Evolutionary conservation across 2,113 vertebrate genomes (phyloP).

Genomic region (Corythornis cristatus): DNA sequence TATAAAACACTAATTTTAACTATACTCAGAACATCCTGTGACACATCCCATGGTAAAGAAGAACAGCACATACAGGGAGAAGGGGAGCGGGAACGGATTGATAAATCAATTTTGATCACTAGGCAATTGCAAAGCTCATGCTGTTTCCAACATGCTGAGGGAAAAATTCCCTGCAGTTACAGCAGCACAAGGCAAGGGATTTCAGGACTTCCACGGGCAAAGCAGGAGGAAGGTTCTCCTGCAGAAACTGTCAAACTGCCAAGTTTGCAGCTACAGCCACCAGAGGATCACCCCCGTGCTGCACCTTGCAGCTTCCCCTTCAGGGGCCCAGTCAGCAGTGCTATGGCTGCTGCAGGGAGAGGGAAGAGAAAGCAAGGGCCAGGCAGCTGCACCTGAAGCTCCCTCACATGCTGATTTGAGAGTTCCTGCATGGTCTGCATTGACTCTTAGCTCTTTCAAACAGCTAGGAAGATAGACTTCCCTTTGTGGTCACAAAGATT

Average conservation of each 20-base stretch:
- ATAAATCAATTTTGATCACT: not conserved
- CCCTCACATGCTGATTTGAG: not conserved
- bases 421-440: not conserved
- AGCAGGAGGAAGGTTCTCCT: not conserved
- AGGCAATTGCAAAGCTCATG: not conserved
- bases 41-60: not conserved
- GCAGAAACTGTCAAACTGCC: not conserved
- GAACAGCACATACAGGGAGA: not conserved
- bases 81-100: not conserved
- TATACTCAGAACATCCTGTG: not conserved
- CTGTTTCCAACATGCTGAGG: not conserved
- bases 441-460: not conserved
- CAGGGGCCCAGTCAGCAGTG: not conserved
- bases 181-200: not conserved
- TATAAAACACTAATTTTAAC: not conserved
- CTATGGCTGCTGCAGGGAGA: not conserved
- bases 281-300: not conserved
- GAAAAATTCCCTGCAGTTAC: not conserved
- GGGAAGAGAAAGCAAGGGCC: not conserved
- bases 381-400: not conserved
- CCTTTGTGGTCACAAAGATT: not conserved
- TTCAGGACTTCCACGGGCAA: not conserved
- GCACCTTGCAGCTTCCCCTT: not conserved
- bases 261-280: not conserved
- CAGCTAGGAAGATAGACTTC: not conserved